Evolutionary conservation across 2,113 vertebrate genomes (phyloP).

Genomic region (Dromiciops gliroides): DNA sequence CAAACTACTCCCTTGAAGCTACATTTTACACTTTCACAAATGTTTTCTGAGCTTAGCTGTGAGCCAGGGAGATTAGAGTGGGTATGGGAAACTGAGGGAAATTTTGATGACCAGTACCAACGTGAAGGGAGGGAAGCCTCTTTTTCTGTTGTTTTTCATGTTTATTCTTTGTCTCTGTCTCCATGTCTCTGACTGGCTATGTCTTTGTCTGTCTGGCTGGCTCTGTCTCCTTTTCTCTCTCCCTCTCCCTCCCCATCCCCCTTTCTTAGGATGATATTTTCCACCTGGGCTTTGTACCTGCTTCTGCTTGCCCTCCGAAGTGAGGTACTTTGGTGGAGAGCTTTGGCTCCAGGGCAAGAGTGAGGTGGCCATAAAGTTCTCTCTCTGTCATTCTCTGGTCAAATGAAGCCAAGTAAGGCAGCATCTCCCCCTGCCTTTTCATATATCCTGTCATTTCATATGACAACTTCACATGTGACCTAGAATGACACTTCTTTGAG

Average conservation of each 20-base stretch:
- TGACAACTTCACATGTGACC: background rate
- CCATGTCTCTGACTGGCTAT: background rate
- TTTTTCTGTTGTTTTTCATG: background rate
- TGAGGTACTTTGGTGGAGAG: background rate
- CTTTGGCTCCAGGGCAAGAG: background rate
- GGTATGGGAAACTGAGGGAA: background rate
- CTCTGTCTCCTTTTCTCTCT: background rate
- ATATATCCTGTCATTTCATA: background rate
- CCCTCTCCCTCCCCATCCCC: background rate
- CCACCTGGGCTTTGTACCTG: background rate
- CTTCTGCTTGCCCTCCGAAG: background rate
- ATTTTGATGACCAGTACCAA: background rate
- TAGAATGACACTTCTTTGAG: background rate
- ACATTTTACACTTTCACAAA: background rate
- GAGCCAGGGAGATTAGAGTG: background rate
- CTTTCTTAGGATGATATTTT: background rate
- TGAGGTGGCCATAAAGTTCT: background rate
- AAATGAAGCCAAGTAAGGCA: background rate
- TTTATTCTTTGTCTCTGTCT: background rate
- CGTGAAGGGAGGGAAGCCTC: background rate
- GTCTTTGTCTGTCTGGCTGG: background rate
- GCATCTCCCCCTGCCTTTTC: background rate
- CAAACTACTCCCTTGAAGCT: background rate
- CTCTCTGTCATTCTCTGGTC: background rate
- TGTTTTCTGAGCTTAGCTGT: background rate